phyloP scores from a whole-genome alignment of 2,888 invertebrate genomes.

The Penaeus monodon region DNA sequence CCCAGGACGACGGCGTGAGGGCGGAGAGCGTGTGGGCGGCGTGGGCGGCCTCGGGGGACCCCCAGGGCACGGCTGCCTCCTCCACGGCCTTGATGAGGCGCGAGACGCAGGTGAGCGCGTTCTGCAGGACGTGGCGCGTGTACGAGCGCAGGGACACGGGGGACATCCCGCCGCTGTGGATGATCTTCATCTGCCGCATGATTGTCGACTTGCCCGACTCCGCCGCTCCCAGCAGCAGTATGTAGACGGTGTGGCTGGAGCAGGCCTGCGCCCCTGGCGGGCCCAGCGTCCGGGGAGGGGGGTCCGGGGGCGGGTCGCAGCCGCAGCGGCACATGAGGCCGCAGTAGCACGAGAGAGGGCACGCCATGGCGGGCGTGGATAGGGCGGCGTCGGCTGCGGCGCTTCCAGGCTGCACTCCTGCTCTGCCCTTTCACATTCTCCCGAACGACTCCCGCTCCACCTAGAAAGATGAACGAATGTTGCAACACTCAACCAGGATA shows the following conservation, averaged over 20 bases:
- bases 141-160: conserved; percentile 60
- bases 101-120: conserved; percentile 57
- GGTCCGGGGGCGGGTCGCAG: conserved; percentile 38
- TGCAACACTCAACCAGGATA: too few relatives aligned
- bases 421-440: neutral
- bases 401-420: conserved; percentile 4
- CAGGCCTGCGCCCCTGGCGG: conserved; percentile 25
- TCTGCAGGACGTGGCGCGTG: conserved; percentile 62
- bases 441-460: too few relatives aligned
- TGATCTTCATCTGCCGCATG: conserved; percentile 65
- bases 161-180: conserved; percentile 62
- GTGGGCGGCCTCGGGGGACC: conserved; percentile 50
- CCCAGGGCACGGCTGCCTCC: conserved; percentile 55
- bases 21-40: conserved; percentile 52
- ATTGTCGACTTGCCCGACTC: conserved; percentile 65
- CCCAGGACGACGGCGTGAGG: conserved; percentile 55
- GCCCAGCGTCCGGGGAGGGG: conserved; percentile 26
- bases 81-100: conserved; percentile 54
- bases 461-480: too few relatives aligned
- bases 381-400: neutral
- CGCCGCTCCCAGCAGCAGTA: conserved; percentile 62
- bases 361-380: conserved; percentile 46
- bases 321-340: conserved; percentile 60
- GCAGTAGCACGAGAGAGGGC: conserved; percentile 62
- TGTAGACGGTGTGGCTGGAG: conserved; percentile 54